phyloP scores from a whole-genome alignment of 2,888 invertebrate species.

The Eumacrocentrus americanus region DNA sequence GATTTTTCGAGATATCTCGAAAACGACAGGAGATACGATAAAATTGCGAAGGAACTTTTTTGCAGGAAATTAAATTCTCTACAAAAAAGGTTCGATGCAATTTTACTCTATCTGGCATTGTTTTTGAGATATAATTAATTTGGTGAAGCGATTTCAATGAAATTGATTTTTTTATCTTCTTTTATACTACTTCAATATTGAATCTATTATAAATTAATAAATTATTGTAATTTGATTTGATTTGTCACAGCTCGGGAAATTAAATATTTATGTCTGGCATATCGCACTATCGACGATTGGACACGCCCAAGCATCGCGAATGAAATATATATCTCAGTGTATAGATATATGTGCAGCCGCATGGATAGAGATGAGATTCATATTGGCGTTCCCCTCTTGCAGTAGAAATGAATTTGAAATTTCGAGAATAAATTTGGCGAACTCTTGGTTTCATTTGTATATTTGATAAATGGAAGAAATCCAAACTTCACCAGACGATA shows the following conservation, averaged over 20 bases:
- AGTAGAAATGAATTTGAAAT: constrained; percentile 15
- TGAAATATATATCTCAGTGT: constrained; percentile 16
- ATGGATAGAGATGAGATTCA: constrained; percentile 11
- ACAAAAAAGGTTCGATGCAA: no score
- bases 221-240: neutral
- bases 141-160: no score
- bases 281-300: constrained; percentile 47
- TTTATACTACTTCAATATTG: neutral
- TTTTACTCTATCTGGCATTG: no score
- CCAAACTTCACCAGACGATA: no score
- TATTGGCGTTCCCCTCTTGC: constrained; percentile 10
- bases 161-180: neutral
- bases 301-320: constrained; percentile 37
- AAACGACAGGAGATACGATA: no score
- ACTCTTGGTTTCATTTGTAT: no score
- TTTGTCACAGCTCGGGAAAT: constrained; percentile 4
- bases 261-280: neutral
- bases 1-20: no score
- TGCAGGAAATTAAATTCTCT: neutral
- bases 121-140: no score
- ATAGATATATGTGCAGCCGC: constrained; percentile 8
- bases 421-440: constrained; percentile 19
- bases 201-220: neutral
- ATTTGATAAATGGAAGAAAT: no score
- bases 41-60: no score